Conservation (phyloP, 2,888 invertebrate genomes). For the Marronus borbonicus region DNA sequence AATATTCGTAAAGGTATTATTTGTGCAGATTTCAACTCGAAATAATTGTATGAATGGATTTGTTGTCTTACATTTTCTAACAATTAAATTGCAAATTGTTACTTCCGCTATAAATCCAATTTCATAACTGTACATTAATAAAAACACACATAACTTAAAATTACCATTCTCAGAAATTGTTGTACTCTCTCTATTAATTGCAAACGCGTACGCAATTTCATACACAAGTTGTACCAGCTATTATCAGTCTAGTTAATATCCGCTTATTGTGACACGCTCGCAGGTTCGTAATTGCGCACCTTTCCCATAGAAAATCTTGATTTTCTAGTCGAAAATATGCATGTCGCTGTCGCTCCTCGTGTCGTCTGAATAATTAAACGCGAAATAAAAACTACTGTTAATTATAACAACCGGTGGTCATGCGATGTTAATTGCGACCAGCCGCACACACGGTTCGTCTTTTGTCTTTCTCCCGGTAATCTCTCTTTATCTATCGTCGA, state of each 20-base stretch:
- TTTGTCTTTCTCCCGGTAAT: conserved; percentile 3
- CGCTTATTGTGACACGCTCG: conserved; percentile 37
- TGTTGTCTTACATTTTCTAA: no score
- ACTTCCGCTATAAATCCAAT: no score
- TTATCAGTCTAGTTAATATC: conserved; percentile 12
- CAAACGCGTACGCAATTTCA: background rate
- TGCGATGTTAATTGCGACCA: conserved; percentile 41
- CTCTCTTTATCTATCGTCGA: conserved; percentile 27
- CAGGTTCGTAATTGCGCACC: conserved; percentile 38
- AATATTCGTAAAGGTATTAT: no score
- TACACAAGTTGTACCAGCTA: background rate
- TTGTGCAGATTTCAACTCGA: no score
- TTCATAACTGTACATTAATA: background rate
- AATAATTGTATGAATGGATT: no score
- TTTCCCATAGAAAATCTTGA: conserved; percentile 45
- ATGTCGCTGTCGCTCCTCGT: conserved; percentile 26
- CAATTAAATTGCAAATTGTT: no score
- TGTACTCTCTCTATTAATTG: background rate
- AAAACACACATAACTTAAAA: background rate
- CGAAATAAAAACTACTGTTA: conserved; percentile 45
- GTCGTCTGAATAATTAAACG: conserved; percentile 45
- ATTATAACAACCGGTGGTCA: conserved; percentile 43
- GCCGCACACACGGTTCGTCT: background rate
- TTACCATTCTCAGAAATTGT: background rate
- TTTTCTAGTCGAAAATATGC: conserved; percentile 45